Evolutionary conservation across 2,797 vertebrate species (phyloP), one percentile per base, ranked within the genome.

Genomic region (Bryconaethiops microstoma): DNA sequence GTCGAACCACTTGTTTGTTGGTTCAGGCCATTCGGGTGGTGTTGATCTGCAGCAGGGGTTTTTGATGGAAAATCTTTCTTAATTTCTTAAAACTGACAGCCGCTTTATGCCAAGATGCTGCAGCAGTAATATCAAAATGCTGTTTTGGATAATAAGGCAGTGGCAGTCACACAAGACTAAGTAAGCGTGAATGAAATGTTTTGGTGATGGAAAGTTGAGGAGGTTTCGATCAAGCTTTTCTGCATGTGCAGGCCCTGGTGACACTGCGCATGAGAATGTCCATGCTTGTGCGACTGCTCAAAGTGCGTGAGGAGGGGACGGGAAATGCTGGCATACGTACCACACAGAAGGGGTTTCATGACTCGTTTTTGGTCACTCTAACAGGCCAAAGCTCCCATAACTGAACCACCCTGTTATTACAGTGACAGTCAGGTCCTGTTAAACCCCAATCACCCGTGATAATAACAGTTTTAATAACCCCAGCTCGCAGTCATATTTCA

Each of bases 391-490:
- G 50, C 76, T 63, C 59, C 77, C 77, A 67, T 68, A 60, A 77
- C 74, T 71, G 78, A 89, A 85, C 84, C 89, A 92, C 91, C 89
- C 92, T 93, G 92, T 93, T 91, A 94, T 93, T 93, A 94, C 84
- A 84, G 90, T 91, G 92, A 92, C 92, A 92, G 90, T 92, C 89
- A 92, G 87, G 92, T 92, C 91, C 92, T 91, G 89, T 91, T 92
- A 89, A 90, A 88, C 89, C 90, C 91, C 88, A 88, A 89, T 90
- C 88, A 89, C 87, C 92, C 89, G 73, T 90, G 89, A 85, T 93
- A 93, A 92, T 92, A 92, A 91, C 90, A 90, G 90, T 92, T 93
- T 93, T 93, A 93, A 93, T 94, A 93, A 92, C 90, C 88, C 77
- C 14, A 80, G 70, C 84, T 71, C 83, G 21, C 88, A 90, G 91